Conservation (phyloP, 2,888 invertebrate genomes). For the Monoplex corrugatus region DNA sequence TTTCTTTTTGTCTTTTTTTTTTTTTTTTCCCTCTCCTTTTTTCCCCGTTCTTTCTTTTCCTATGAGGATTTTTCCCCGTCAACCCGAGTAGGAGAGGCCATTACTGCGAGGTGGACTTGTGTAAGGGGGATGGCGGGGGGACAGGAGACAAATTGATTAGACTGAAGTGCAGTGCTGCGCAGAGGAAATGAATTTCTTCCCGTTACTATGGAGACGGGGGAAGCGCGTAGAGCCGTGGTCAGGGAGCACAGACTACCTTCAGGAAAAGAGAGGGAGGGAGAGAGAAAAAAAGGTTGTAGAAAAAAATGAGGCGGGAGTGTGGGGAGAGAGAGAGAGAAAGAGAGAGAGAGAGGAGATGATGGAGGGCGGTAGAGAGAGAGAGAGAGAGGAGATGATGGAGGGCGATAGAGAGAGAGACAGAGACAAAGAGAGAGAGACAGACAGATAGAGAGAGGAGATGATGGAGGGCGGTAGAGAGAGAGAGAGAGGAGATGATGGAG, state of each 20-base stretch:
- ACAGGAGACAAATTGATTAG: slow-evolving; percentile 50
- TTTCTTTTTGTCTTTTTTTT: too few species aligned
- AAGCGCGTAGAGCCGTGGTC: not conserved
- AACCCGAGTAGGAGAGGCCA: too few species aligned
- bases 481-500: not conserved
- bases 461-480: not conserved
- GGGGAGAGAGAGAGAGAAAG: not conserved
- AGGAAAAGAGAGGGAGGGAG: not conserved
- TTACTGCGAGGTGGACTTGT: not conserved
- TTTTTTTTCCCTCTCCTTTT: too few species aligned
- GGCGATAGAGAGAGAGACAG: not conserved
- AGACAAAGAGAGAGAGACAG: not conserved
- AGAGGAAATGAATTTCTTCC: slow-evolving; percentile 52
- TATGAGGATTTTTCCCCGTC: too few species aligned
- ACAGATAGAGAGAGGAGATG: not conserved
- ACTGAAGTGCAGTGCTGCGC: slow-evolving; percentile 34
- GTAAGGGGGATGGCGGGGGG: not conserved
- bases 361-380: not conserved
- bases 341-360: not conserved
- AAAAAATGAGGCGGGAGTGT: too few species aligned
- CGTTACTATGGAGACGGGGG: slow-evolving; percentile 50
- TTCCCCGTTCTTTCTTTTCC: too few species aligned
- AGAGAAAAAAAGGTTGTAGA: too few species aligned
- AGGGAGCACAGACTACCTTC: not conserved
- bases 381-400: not conserved